phyloP scores from a whole-genome alignment of 2,888 invertebrate species.

The Punctoribates punctum region DNA sequence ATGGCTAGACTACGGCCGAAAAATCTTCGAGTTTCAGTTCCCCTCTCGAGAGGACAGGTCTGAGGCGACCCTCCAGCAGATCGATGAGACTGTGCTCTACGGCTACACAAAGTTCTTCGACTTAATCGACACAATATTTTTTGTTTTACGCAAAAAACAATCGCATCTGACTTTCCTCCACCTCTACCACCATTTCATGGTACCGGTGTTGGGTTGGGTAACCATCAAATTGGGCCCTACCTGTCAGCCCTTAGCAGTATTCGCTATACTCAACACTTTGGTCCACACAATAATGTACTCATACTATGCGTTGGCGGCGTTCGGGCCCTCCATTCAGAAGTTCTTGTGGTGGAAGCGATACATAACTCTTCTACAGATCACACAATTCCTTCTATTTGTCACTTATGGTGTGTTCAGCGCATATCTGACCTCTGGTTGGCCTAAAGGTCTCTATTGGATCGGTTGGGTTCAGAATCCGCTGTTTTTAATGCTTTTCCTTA shows the following conservation, averaged over 20 bases:
- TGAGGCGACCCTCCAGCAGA: background rate
- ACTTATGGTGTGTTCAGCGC: slow-evolving; percentile 22
- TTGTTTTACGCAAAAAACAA: slow-evolving; percentile 41
- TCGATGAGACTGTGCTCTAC: slow-evolving; percentile 16
- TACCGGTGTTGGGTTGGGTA: slow-evolving; percentile 36
- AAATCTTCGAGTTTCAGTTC: slow-evolving; percentile 37
- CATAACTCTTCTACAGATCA: slow-evolving; percentile 33
- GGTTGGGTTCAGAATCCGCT: slow-evolving; percentile 20
- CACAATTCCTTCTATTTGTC: slow-evolving; percentile 28
- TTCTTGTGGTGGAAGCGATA: slow-evolving; percentile 40
- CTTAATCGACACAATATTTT: slow-evolving; percentile 40
- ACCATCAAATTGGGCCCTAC: slow-evolving; percentile 36
- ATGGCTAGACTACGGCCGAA: slow-evolving; percentile 23
- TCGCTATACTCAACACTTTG: slow-evolving; percentile 33
- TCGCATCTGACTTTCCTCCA: slow-evolving; percentile 36
- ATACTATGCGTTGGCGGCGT: no score
- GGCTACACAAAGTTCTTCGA: slow-evolving; percentile 37
- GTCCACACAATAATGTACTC: slow-evolving; percentile 38
- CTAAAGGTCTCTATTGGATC: slow-evolving; percentile 1
- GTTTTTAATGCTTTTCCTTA: slow-evolving; percentile 37
- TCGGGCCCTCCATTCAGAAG: slow-evolving; percentile 10
- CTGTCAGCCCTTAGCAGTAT: slow-evolving; percentile 23
- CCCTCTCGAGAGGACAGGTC: slow-evolving; percentile 5
- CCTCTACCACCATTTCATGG: slow-evolving; percentile 40
- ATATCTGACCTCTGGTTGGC: slow-evolving; percentile 33